Percentiles rank a stretch among this genome's conserved stretches.
Conservation (phyloP, 2,797 vertebrate species). For the Coluber constrictor region DNA sequence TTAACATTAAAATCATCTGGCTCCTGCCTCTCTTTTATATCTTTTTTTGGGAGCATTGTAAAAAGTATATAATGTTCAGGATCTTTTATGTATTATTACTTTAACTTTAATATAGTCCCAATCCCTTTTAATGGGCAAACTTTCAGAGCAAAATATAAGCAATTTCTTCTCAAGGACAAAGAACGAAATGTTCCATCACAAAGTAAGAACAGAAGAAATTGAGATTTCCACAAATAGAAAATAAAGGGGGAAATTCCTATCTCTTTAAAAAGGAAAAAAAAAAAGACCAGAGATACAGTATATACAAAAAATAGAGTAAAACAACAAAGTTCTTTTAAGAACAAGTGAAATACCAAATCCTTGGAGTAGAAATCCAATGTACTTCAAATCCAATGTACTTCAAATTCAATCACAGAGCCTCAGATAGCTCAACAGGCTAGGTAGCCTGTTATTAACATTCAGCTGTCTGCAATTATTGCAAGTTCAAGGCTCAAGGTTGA, state of each 20-base stretch:
- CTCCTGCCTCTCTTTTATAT: background rate
- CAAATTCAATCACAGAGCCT: background rate
- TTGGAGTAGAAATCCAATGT: background rate
- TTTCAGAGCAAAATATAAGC: background rate
- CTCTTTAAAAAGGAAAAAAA: background rate
- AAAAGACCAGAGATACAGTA: background rate
- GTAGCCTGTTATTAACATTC: too few species aligned
- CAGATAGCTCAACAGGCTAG: too few species aligned
- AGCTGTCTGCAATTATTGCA: too few species aligned
- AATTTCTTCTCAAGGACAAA: background rate
- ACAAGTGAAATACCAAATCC: background rate
- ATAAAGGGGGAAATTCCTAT: background rate
- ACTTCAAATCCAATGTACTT: background rate
- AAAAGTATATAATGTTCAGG: background rate
- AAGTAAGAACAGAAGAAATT: background rate
- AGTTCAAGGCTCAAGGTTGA: too few species aligned
- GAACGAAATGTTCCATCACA: background rate
- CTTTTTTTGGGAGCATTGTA: background rate
- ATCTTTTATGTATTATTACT: background rate
- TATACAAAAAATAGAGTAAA: background rate
- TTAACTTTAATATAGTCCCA: background rate
- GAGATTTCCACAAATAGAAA: background rate
- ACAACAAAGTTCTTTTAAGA: background rate
- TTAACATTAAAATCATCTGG: background rate
- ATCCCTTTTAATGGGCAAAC: background rate